Evolutionary conservation across 2,888 invertebrate genomes (phyloP), one percentile per base, ranked within the genome.

Genomic region (Volucella zonaria): DNA sequence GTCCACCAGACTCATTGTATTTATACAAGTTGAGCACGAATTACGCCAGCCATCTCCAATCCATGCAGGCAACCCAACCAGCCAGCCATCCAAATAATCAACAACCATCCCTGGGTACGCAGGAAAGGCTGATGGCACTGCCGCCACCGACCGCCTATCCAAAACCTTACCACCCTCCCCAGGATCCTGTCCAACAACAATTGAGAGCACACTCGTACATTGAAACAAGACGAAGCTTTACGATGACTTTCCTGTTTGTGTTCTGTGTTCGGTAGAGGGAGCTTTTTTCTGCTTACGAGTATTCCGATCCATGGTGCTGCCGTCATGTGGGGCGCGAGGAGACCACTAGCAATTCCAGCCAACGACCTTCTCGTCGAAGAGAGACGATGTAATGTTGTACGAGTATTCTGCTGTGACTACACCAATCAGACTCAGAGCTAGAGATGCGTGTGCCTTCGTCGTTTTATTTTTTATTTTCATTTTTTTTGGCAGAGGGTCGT

Each of bases 21-120:
- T 85, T 85, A 81, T 81, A 81, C 81, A 85, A 83, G 83, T 83
- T 83, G 83, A 83, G 80, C 85, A 85, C 81, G 85, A 85, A 85
- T 81, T 81, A 85, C 76, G 81, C 81, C 85, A 80, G 56, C 31
- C 31, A 31, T 31, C n/a, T n/a, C 31, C 31, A 31, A 31, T 31
- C 31, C 31, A 31, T 31, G 31, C 31, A 31, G 31, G 31, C 31
- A 31, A 31, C 31, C 31, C 6, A 31, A 31, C 31, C 31, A 31
- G 31, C 80, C 83, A 73, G 73, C 76, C 85, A 56, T 77, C 85
- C 85, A 85, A 85, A 85, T 71, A 83, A 80, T 79, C 70, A 75
- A 74, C 83, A 79, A 66, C 70, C 70, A 75, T 18, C 70, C 66
- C 68, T 64, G 80, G 75, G 73, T 74, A 56, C 58, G 80, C 77